Percentiles rank a stretch among this genome's conserved stretches.
Conservation (phyloP, 2,888 invertebrate genomes). For the Eilema depressum region DNA sequence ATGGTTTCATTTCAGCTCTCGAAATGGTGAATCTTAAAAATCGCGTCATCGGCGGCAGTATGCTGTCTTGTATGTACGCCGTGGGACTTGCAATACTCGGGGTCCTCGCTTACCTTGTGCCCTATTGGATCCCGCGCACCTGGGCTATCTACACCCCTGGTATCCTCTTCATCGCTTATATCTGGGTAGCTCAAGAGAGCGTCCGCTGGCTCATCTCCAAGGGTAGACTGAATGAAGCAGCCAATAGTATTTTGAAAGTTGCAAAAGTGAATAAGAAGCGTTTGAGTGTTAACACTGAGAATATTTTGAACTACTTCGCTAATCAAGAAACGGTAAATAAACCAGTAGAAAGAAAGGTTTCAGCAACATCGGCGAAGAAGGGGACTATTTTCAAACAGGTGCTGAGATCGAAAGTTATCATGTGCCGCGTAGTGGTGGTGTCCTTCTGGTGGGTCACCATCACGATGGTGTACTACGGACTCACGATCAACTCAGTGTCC, state of each 20-base stretch:
- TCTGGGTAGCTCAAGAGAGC: slow-evolving; percentile 2
- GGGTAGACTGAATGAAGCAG: slow-evolving; percentile 11
- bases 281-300: slow-evolving; percentile 61
- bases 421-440: slow-evolving; percentile 51
- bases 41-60: slow-evolving; percentile 3
- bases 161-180: not conserved
- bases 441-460: slow-evolving; percentile 81
- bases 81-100: not conserved
- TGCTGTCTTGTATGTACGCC: not conserved
- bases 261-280: slow-evolving; percentile 26
- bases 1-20: slow-evolving; percentile 8
- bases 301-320: slow-evolving; percentile 4
- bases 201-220: slow-evolving; percentile 13
- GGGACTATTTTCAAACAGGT: slow-evolving; percentile 20
- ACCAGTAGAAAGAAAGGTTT: too few relatives aligned
- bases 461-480: slow-evolving; percentile 81
- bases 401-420: slow-evolving; percentile 29
- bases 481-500: slow-evolving; percentile 63
- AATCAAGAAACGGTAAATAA: not conserved
- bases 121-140: slow-evolving; percentile 7
- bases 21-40: slow-evolving; percentile 11
- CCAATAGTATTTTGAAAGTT: not conserved
- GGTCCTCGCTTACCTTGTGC: not conserved
- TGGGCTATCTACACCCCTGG: not conserved
- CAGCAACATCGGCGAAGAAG: not conserved